These are phyloP conservation scores for Andrena haemorrhoa DNA, from an alignment of 2,888 invertebrate genomes.

Conservation along the genomic window DNA sequence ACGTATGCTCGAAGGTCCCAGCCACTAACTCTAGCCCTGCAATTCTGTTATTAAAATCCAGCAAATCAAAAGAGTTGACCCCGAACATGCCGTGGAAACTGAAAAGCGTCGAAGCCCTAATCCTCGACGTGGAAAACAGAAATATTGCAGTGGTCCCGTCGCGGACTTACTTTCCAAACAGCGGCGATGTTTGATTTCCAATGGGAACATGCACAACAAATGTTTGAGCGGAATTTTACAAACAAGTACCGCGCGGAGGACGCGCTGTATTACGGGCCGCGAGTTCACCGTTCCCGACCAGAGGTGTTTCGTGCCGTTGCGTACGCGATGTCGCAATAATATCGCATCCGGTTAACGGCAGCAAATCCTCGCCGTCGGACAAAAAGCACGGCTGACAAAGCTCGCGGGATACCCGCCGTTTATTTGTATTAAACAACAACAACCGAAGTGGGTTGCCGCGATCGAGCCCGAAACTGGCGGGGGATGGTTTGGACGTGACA, in stretches of 20 bases:
- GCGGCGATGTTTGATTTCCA: constrained; percentile 28
- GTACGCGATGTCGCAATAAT: constrained; percentile 47
- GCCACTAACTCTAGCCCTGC: too few relatives aligned
- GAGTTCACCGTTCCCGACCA: constrained; percentile 48
- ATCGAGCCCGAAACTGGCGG: constrained; percentile 27
- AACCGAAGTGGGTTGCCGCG: constrained; percentile 4
- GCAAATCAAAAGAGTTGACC: too few relatives aligned
- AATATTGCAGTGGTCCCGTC: background rate
- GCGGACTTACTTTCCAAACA: constrained; percentile 23
- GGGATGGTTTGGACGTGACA: constrained; percentile 13
- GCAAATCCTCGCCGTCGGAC: constrained; percentile 81
- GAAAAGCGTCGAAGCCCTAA: background rate
- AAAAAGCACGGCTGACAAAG: constrained; percentile 83
- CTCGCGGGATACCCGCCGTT: constrained; percentile 67
- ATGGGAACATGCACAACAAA: constrained; percentile 43
- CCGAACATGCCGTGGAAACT: background rate
- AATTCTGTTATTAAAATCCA: too few relatives aligned
- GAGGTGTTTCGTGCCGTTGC: constrained; percentile 28
- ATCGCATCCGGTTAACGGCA: constrained; percentile 66
- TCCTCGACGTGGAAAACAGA: background rate
- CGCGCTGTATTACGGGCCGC: constrained; percentile 27
- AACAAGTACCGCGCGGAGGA: constrained; percentile 36
- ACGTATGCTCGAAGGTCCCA: too few relatives aligned
- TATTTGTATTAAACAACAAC: constrained; percentile 79
- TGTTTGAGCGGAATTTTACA: constrained; percentile 55